Evolutionary conservation across 2,113 vertebrate species (phyloP).

Genomic region (Barnardius zonarius): DNA sequence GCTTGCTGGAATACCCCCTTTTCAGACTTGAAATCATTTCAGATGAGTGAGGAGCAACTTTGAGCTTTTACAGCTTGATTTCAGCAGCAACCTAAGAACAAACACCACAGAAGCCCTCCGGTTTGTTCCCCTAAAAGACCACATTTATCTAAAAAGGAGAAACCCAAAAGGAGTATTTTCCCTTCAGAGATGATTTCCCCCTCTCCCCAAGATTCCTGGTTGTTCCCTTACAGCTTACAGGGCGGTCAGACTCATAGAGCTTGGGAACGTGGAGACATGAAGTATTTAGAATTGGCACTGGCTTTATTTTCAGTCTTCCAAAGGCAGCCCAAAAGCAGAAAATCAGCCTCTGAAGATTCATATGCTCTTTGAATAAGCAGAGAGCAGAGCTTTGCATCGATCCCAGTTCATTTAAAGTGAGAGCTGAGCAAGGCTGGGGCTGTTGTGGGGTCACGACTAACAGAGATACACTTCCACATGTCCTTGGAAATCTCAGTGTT

Average conservation of each 20-base stretch:
- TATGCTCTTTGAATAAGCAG: not conserved
- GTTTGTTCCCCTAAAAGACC: not conserved
- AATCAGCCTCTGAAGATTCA: not conserved
- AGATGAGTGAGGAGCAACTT: not conserved
- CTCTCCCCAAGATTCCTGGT: not conserved
- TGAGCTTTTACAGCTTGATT: not conserved
- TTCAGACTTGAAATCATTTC: not conserved
- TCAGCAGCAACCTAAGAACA: not conserved
- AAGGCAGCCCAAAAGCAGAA: not conserved
- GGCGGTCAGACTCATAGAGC: not conserved
- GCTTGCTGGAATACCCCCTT: not conserved
- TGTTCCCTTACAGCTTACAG: not conserved
- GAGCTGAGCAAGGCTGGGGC: not conserved
- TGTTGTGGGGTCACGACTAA: not conserved
- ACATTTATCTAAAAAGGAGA: not conserved
- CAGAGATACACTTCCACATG: fast-evolving
- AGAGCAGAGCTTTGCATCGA: not conserved
- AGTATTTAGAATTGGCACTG: constrained; percentile 33
- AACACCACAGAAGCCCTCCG: not conserved
- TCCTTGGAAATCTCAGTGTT: not conserved
- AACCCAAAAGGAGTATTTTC: not conserved
- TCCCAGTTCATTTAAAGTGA: not conserved
- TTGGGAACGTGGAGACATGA: not conserved
- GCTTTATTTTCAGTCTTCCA: constrained; percentile 2
- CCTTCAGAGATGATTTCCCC: not conserved